Percentiles rank a stretch among this genome's conserved stretches.
These are phyloP conservation scores for Agrotis segetum DNA, from an alignment of 2,888 invertebrate genomes.

Conservation along the genomic window DNA sequence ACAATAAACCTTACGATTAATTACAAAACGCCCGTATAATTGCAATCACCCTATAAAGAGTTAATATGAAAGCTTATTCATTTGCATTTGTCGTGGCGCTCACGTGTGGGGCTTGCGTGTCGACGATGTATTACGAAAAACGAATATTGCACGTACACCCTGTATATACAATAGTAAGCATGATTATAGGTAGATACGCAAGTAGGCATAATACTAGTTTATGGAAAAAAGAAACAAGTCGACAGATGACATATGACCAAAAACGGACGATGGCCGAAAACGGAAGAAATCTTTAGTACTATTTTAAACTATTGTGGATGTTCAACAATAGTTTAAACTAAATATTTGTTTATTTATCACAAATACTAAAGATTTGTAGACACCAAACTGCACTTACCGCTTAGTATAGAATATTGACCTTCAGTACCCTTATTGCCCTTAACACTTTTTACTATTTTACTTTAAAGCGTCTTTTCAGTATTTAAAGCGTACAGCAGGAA, in stretches of 20 bases:
- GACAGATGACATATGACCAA: no score
- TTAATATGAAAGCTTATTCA: constrained; percentile 86
- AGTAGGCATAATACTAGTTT: constrained; percentile 48
- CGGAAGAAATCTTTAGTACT: no score
- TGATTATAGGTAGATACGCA: constrained; percentile 58
- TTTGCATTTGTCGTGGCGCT: constrained; percentile 88
- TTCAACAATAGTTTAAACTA: no score
- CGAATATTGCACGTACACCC: constrained; percentile 72
- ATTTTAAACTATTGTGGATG: no score
- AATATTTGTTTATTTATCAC: no score
- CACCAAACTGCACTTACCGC: neutral
- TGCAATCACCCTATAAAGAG: constrained; percentile 77
- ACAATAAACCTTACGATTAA: constrained; percentile 55
- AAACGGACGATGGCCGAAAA: no score
- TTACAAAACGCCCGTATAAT: constrained; percentile 52
- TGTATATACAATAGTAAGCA: constrained; percentile 69
- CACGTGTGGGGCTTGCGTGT: constrained; percentile 87
- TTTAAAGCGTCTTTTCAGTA: no score
- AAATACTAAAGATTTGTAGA: no score
- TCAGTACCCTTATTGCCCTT: no score
- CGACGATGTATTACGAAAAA: constrained; percentile 82
- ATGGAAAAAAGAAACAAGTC: no score
- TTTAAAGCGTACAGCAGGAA: no score
- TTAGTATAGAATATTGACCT: neutral
- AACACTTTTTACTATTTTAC: no score